A percentile compares a stretch with the other conserved stretches of the same genome.
These are phyloP conservation scores for Apaloderma vittatum DNA, from an alignment of 2,113 vertebrate genomes.

Conservation along the genomic window DNA sequence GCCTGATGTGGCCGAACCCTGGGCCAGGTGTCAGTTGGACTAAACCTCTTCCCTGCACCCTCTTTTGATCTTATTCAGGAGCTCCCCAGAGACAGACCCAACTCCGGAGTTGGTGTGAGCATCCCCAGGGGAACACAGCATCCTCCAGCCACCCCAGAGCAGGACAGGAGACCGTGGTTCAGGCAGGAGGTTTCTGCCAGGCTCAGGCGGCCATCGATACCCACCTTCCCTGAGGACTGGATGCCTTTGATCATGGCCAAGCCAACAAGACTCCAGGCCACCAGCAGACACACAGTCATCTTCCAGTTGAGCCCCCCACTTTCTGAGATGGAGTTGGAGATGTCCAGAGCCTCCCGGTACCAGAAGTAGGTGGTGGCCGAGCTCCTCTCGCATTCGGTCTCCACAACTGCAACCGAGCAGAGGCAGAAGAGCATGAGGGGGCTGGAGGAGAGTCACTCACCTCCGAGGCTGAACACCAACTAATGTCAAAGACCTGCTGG, in stretches of 20 bases:
- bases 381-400: conserved; percentile 94
- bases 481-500: neutral
- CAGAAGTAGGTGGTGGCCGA: conserved; percentile 99
- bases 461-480: neutral
- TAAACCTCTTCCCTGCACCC: neutral
- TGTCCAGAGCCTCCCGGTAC: conserved; percentile 95
- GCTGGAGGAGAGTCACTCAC: neutral
- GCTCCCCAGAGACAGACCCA: neutral
- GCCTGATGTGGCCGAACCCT: neutral
- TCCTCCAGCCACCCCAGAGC: neutral
- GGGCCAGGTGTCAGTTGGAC: neutral
- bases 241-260: conserved; percentile 97
- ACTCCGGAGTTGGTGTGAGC: neutral
- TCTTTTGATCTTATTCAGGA: neutral
- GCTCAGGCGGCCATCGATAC: neutral
- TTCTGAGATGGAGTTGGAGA: conserved; percentile 93
- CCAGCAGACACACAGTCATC: conserved; percentile 93
- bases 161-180: neutral
- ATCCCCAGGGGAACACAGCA: neutral
- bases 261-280: conserved; percentile 94
- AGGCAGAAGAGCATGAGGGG: neutral
- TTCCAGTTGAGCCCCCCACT: conserved; percentile 96
- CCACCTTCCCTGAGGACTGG: conserved; percentile 97
- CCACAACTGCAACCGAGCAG: conserved; percentile 83
- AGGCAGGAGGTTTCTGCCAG: neutral